Evolutionary conservation across 2,113 vertebrate genomes (phyloP), one percentile per base, ranked within the genome.

Genomic region (Naja naja): DNA sequence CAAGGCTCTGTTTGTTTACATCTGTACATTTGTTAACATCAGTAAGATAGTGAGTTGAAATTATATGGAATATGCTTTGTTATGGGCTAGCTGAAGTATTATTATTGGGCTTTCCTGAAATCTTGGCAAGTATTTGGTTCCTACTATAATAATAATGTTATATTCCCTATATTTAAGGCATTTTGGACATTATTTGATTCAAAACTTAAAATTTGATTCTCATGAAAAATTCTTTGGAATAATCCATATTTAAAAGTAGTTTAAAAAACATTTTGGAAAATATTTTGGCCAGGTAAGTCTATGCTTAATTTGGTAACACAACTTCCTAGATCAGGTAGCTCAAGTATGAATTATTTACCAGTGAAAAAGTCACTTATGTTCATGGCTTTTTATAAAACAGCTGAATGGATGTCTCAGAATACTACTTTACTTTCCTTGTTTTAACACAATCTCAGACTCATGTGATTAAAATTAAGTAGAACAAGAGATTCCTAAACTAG

Each of bases 401-500:
- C 64, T 87, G 52, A 94, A 45, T 94, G 94, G 60, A 93, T 64
- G 47, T 20, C 45, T 25, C 18, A 56, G 95, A 52, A 4, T 93
- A 58, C 85, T 95, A 95, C 91, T 25, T 93, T 95, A 88, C 6
- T 97, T 92, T 53, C 93, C 6, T 97, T 92, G 52, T 94, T 93
- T 87, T 95, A 60, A 56, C 64, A 91, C 56, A 3, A 7, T 87
- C 91, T 86, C 86, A 56, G 39, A 81, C 74, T 93, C 92, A 93
- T 88, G 85, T 94, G 93, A 96, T 96, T 96, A 94, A 96, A 95
- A 94, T 93, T 6, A 96, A 97, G 95, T 95, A 90, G 94, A 96
- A 94, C 95, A 96, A 95, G 94, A 93, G 95, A 95, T 91, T 93
- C 93, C 55, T 85, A 94, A 94, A 95, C 55, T 53, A 85, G 81